Evolutionary conservation across 2,113 vertebrate genomes (phyloP), one percentile per base, ranked within the genome.

Genomic region (Pimephales promelas): DNA sequence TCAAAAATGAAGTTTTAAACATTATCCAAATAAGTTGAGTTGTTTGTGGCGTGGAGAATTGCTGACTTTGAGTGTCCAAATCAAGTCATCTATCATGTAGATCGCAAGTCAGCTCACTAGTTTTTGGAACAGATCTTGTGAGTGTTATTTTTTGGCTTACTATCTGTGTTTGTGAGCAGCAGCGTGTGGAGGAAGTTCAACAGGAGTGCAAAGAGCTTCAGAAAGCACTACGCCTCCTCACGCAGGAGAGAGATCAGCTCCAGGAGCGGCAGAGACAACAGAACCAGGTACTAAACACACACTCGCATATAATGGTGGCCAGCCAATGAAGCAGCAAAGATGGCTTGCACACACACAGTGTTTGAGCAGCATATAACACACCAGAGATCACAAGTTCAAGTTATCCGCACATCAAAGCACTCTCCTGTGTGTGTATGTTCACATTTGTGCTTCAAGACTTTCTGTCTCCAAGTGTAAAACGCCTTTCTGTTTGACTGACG

Each of bases 111-210:
- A 34, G 31, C 28, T 66, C 62, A 34, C 16, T 20, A 2, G 28
- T 28, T 66, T 66, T 64, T 34, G 28, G 26, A 66, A 34, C 16
- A 66, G 18, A 34, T 14, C 62, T 34, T 20, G 13, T 31, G 47
- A 68, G 3, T 57, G 4, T 8, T 72, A 7, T 24, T 52, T 70
- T 52, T 74, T 72, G 40, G 22, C 5, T 79, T 47, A 13, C 7
- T 62, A 26, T 73, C 40, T 24, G 62, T 64, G 36, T 18, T 4
- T 22, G 52, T 76, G 91, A 87, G 28, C 76, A 96, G 96, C 92
- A 98, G 92, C 97, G 96, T 90, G 97, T 97, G 88, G 97, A 98
- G 92, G 97, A 98, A 93, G 95, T 94, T 2, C 92, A 98, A 92
- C 97, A 96, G 91, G 97, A 98, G 93, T 96, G 97, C 87, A 95